Percentiles rank a stretch among this genome's conserved stretches.
Evolutionary conservation across 2,113 vertebrate species (phyloP).

Genomic region (Saimiri boliviensis): DNA sequence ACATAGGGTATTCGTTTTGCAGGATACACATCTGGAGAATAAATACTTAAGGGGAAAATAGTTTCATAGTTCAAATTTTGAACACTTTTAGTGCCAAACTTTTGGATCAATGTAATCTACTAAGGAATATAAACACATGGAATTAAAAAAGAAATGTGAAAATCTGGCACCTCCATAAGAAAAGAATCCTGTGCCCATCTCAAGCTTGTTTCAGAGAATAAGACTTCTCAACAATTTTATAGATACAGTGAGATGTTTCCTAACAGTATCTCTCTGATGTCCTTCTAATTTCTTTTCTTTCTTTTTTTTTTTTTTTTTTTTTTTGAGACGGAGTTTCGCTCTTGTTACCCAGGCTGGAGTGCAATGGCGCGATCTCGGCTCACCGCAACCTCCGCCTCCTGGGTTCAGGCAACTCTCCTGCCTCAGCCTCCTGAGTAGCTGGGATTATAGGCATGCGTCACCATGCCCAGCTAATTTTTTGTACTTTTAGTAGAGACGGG

Average conservation of each 20-base stretch:
- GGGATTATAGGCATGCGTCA: too few species aligned
- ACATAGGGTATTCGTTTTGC: conserved; percentile 28
- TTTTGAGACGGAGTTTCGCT: too few species aligned
- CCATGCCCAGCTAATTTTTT: too few species aligned
- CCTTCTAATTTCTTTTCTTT: not conserved
- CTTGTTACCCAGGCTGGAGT: too few species aligned
- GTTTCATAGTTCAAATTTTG: conserved; percentile 54
- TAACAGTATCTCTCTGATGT: not conserved
- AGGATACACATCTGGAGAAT: conserved; percentile 67
- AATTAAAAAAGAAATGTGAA: conserved; percentile 34
- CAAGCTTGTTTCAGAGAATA: not conserved
- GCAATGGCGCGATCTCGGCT: too few species aligned
- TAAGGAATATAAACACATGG: not conserved
- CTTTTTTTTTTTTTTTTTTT: too few species aligned
- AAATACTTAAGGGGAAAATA: conserved; percentile 27
- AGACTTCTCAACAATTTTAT: not conserved
- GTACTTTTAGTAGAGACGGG: too few species aligned
- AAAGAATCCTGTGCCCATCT: not conserved
- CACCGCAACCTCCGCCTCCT: too few species aligned
- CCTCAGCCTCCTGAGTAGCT: too few species aligned
- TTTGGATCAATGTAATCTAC: conserved; percentile 52
- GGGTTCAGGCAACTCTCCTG: too few species aligned
- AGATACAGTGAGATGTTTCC: not conserved
- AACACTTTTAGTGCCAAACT: conserved; percentile 30
- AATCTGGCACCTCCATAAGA: not conserved